These are phyloP conservation scores for Naja naja DNA, from an alignment of 2,113 vertebrate species.

Conservation along the genomic window DNA sequence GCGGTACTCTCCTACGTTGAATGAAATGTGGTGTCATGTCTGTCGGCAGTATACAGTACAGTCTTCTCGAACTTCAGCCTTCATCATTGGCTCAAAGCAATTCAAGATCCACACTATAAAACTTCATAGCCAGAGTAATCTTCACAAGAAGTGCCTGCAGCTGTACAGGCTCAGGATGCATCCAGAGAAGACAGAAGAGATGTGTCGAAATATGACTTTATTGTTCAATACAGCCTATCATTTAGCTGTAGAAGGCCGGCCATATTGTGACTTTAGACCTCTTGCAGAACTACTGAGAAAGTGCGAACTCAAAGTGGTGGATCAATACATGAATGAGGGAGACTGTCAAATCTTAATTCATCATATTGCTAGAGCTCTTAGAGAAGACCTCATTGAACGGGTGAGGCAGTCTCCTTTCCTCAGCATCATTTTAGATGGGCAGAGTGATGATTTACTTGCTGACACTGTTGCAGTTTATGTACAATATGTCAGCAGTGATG, in stretches of 20 bases:
- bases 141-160: slow-evolving; percentile 98
- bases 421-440: slow-evolving; percentile 91
- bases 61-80: slow-evolving; percentile 93
- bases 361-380: slow-evolving; percentile 86
- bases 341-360: slow-evolving; percentile 93
- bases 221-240: slow-evolving; percentile 95
- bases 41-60: slow-evolving; percentile 96
- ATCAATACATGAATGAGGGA: slow-evolving; percentile 96
- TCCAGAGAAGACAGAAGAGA: slow-evolving; percentile 95
- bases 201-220: slow-evolving; percentile 93
- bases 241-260: slow-evolving; percentile 87
- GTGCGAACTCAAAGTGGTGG: slow-evolving; percentile 94
- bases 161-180: slow-evolving; percentile 97
- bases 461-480: slow-evolving; percentile 91
- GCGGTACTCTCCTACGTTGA: slow-evolving; percentile 90
- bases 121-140: slow-evolving; percentile 97
- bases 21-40: slow-evolving; percentile 99
- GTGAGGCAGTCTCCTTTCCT: slow-evolving; percentile 90
- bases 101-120: slow-evolving; percentile 99
- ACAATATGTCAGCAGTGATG: slow-evolving; percentile 86
- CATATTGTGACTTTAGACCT: slow-evolving; percentile 89
- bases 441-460: slow-evolving; percentile 85
- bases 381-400: slow-evolving; percentile 90
- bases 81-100: slow-evolving; percentile 96
- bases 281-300: slow-evolving; percentile 92